These are phyloP conservation scores for Calliopsis andreniformis DNA, from an alignment of 1,140 invertebrate genomes.

Conservation along the genomic window DNA sequence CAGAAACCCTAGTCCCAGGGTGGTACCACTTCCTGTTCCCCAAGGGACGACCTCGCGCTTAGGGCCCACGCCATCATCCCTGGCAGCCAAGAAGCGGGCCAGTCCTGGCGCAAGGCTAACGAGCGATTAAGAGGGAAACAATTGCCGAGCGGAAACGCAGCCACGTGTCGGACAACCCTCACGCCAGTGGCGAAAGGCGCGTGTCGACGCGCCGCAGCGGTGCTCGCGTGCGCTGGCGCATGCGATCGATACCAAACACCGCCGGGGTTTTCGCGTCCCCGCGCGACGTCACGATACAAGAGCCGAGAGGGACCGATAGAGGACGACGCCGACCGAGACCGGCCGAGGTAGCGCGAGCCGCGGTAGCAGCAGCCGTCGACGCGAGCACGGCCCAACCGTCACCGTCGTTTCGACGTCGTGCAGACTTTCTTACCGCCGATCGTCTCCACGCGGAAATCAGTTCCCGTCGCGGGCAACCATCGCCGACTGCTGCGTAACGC, in stretches of 20 bases:
- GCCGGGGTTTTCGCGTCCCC: constrained; percentile 68
- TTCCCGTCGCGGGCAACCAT: constrained; percentile 5
- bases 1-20: neutral
- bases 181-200: constrained; percentile 33
- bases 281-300: constrained; percentile 70
- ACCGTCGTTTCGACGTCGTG: constrained; percentile 72
- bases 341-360: constrained; percentile 70
- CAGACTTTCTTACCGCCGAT: constrained; percentile 44
- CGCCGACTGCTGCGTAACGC: neutral
- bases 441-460: constrained; percentile 51
- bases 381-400: constrained; percentile 68
- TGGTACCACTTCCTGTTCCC: no score
- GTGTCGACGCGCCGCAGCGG: constrained; percentile 49
- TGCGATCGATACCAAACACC: constrained; percentile 75
- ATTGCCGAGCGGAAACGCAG: constrained; percentile 9
- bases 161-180: constrained; percentile 71
- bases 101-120: no score
- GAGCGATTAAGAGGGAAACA: neutral
- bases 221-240: constrained; percentile 75
- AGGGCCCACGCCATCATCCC: neutral
- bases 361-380: constrained; percentile 68
- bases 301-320: constrained; percentile 58
- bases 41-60: no score
- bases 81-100: neutral
- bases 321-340: constrained; percentile 67